Evolutionary conservation across 2,888 invertebrate genomes (phyloP), one percentile per base, ranked within the genome.

Genomic region (Caenorhabditis angaria): DNA sequence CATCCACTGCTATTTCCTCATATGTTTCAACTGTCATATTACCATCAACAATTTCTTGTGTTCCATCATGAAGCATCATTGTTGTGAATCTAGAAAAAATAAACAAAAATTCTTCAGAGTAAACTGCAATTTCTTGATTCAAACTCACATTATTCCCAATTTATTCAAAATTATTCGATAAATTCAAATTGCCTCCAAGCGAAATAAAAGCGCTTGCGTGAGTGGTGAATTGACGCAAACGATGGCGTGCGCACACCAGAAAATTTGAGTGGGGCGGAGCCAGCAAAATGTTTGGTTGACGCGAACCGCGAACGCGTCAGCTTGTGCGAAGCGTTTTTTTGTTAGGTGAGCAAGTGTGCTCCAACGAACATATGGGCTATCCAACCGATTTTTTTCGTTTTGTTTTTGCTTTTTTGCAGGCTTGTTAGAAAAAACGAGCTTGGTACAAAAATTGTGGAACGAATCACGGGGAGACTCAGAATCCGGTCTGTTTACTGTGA

Each of bases 11-110:
- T 25, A 74, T 74, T 51, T 70, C 74, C 22, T 64, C 74, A 22
- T 74, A 74, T 32, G 66, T 66, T 54, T 67, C 74, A 6, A 70
- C 70, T 1, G 62, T 66, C 64, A 74, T 66, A 20, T 66, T 66
- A 50, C 63, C 66, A n/a, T 60, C 73, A 0, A 65, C 67, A 14
- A 67, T 71, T 27, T 66, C 66, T 1, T 28, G 12, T 22, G 48
- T 18, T 12, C 41, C 41, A 14, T 41, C 41, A 18, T 41, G 41
- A 41, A 41, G 41, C 41, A 41, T 41, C 41, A 41, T 41, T 12
- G 41, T 41, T 41, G n/a, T n/a, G n/a, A n/a, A n/a, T n/a, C n/a
- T n/a, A n/a, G n/a, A n/a, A n/a, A n/a, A 28, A 29, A 65, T 64
- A 8, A 72, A 22, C 64, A 72, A 64, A 61, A 65, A 65, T 27